Percentiles rank a stretch among this genome's conserved stretches.
Evolutionary conservation across 2,113 vertebrate genomes (phyloP).

Genomic region (Cyrtonyx montezumae): DNA sequence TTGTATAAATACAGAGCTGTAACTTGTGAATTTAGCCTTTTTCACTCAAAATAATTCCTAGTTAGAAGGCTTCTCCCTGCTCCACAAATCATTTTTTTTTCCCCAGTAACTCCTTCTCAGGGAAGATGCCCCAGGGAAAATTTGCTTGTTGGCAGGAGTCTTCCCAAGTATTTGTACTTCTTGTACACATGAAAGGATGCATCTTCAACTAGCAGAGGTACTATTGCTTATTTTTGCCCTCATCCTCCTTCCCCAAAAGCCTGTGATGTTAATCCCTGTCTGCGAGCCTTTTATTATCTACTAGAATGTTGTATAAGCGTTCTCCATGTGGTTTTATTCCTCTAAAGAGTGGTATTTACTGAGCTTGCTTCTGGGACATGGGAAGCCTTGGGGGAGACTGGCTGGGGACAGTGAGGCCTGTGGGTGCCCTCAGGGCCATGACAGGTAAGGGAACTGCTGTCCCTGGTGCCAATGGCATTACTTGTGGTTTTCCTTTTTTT

Average conservation of each 20-base stretch:
- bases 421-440: not conserved
- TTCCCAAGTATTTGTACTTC: not conserved
- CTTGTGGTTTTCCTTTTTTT: not conserved
- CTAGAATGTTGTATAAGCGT: not conserved
- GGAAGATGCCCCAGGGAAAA: not conserved
- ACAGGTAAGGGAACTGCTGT: not conserved
- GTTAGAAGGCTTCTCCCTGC: not conserved
- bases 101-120: not conserved
- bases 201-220: not conserved
- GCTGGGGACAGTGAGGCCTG: not conserved
- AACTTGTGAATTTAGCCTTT: conserved; percentile 11
- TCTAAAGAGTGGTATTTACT: not conserved
- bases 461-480: not conserved
- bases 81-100: not conserved
- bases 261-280: not conserved
- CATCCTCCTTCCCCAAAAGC: not conserved
- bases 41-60: not conserved
- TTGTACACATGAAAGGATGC: not conserved
- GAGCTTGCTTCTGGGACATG: not conserved
- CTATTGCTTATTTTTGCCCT: not conserved
- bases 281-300: not conserved
- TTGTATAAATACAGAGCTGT: not conserved
- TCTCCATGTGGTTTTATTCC: not conserved
- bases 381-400: not conserved
- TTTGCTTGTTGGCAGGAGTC: not conserved